Conservation (phyloP, 2,888 invertebrate species). For the Oscheius sp. region DNA sequence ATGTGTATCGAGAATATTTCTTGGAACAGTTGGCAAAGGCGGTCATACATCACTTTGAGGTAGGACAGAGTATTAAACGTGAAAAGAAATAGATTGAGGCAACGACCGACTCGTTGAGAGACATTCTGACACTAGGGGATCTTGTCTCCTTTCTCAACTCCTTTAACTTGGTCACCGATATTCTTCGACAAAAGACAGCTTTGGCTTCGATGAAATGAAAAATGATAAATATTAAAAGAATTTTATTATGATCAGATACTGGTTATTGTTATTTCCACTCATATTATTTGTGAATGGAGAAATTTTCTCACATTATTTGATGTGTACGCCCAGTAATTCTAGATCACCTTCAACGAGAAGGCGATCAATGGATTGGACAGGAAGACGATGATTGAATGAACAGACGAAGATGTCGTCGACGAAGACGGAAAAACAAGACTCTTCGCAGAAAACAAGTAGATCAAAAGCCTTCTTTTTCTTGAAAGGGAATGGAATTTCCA, state of each 20-base stretch:
- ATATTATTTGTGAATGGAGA: neutral
- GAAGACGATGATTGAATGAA: conserved; percentile 61
- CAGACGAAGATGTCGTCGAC: conserved; percentile 64
- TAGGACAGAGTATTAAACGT: no score
- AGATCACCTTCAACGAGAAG: conserved; percentile 65
- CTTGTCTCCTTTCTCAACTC: conserved; percentile 7
- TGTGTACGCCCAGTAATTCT: conserved; percentile 67
- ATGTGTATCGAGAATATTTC: conserved; percentile 5
- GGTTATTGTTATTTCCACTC: neutral
- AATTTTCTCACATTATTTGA: conserved; percentile 47
- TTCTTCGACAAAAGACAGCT: conserved; percentile 1
- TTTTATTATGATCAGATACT: neutral
- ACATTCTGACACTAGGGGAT: neutral
- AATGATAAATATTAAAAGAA: neutral
- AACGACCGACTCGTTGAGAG: neutral
- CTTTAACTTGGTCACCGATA: neutral
- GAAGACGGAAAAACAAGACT: conserved; percentile 60
- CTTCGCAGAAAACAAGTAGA: conserved; percentile 63
- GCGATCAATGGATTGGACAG: conserved; percentile 55
- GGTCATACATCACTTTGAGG: no score
- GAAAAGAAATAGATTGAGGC: neutral
- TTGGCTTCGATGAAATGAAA: neutral
- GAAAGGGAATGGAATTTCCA: conserved; percentile 53
- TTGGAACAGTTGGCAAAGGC: neutral
- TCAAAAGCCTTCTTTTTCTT: conserved; percentile 63